Conservation (phyloP, 2,888 invertebrate genomes). For the Cyaniris semiargus region DNA sequence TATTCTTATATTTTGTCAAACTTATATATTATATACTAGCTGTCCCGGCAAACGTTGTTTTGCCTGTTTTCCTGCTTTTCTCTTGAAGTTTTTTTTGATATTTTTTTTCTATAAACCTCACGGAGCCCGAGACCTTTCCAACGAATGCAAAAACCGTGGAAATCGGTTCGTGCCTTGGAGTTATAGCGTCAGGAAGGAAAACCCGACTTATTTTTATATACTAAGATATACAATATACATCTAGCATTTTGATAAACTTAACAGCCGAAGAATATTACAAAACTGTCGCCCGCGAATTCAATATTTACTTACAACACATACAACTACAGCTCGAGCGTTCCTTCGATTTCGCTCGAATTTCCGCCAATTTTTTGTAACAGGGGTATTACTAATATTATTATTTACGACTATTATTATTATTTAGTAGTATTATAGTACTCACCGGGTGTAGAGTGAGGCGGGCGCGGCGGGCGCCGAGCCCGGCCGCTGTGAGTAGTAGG, state of each 20-base stretch:
- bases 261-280: background rate
- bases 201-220: no score
- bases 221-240: no score
- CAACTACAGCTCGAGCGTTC: background rate
- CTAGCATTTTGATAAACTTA: background rate
- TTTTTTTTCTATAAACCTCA: no score
- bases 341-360: background rate
- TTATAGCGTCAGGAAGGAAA: no score
- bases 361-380: background rate
- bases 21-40: no score
- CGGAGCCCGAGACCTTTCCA: no score
- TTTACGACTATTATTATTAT: background rate
- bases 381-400: no score
- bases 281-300: background rate
- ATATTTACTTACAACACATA: constrained; percentile 6
- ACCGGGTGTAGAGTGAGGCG: constrained; percentile 51
- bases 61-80: no score
- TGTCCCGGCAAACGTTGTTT: no score
- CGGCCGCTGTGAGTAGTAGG: constrained; percentile 67
- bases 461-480: constrained; percentile 79
- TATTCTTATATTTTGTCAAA: background rate
- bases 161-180: no score
- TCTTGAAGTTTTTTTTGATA: no score
- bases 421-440: background rate
- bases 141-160: no score